phyloP scores from a whole-genome alignment of 2,888 invertebrate genomes.

The Macaria notata region DNA sequence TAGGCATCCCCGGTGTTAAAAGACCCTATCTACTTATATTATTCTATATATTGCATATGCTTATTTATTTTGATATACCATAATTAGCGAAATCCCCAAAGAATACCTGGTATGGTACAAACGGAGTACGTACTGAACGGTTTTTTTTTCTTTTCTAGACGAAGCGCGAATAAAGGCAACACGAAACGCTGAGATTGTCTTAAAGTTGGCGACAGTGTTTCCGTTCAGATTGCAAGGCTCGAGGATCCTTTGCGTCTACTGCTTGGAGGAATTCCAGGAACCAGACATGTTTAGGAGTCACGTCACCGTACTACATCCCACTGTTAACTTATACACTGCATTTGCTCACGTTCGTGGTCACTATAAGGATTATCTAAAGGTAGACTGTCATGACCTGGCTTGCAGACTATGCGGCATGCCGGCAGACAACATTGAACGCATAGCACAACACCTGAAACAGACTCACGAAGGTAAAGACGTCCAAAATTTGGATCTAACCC shows the following conservation, averaged over 20 bases:
- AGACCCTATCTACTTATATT: no score
- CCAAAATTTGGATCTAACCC: conserved; percentile 47
- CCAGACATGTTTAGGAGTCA: conserved; percentile 59
- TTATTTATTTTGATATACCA: no score
- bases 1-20: no score
- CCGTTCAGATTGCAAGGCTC: conserved; percentile 67
- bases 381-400: conserved; percentile 58
- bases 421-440: conserved; percentile 47
- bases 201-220: conserved; percentile 66
- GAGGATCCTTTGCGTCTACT: conserved; percentile 66
- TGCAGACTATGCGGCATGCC: conserved; percentile 56
- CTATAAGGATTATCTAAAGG: conserved; percentile 61
- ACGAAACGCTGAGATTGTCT: conserved; percentile 66
- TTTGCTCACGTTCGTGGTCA: conserved; percentile 57
- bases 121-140: conserved; percentile 28
- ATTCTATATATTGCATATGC: no score
- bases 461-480: conserved; percentile 43
- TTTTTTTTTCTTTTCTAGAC: conserved; percentile 71
- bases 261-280: conserved; percentile 61
- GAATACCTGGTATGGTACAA: no score
- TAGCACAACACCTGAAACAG: conserved; percentile 55
- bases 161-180: conserved; percentile 56
- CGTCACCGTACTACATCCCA: conserved; percentile 51
- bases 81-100: no score
- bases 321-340: conserved; percentile 58